phyloP scores from a whole-genome alignment of 2,113 vertebrate genomes.

The Petrocephalus zakoni region DNA sequence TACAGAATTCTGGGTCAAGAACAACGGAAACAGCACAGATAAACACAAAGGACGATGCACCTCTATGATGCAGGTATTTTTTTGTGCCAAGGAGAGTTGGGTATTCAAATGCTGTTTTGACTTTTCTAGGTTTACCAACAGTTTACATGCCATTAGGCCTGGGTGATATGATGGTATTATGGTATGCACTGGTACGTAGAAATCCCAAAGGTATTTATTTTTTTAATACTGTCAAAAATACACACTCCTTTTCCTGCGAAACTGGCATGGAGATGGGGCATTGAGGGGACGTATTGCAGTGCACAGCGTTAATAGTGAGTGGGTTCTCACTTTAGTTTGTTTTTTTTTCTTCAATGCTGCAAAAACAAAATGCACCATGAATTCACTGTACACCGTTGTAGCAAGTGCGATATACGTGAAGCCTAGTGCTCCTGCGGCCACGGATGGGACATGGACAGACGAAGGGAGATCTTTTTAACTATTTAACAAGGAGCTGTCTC shows the following conservation, averaged over 20 bases:
- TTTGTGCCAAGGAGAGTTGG: background rate
- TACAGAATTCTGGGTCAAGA: background rate
- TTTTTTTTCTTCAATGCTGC: too few relatives aligned
- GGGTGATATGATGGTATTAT: background rate
- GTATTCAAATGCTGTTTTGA: background rate
- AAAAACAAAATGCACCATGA: background rate
- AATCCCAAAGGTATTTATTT: background rate
- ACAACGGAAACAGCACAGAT: background rate
- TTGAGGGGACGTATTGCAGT: background rate
- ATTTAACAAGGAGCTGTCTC: background rate
- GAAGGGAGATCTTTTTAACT: background rate
- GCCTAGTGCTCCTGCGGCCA: background rate
- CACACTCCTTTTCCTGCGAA: background rate
- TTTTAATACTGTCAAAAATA: background rate
- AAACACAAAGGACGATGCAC: background rate
- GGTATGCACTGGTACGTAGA: background rate
- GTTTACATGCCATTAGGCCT: background rate
- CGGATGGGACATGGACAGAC: background rate
- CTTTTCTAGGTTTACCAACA: background rate
- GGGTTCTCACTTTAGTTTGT: background rate
- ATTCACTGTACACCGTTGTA: background rate
- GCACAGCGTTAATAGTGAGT: background rate
- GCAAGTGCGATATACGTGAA: background rate
- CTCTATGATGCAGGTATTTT: background rate
- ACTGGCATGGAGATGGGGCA: background rate